Base-by-base conservation (phyloP, 2,888 invertebrate species). In the Ophioninae sp. region DNA sequence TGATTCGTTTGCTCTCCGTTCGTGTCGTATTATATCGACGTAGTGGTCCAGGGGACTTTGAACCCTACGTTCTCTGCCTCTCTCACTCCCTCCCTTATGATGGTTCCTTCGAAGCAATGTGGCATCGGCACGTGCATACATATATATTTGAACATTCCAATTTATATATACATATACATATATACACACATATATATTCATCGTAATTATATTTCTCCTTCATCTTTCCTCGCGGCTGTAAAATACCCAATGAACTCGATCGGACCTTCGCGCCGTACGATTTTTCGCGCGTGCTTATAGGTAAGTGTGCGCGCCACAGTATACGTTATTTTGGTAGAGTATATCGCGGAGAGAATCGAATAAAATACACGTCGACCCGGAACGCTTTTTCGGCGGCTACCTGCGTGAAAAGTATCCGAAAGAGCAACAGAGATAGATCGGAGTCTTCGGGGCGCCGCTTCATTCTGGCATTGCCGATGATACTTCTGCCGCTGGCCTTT, bases 401-500 rank as follows among this genome's bases (percentile, higher is more conserved):
- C 87, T 87, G 74, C 68, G 65, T 39, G 51, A 17, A 17, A 61
- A 73, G 44, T 68, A 78, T 13, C 23, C 58, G 64, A 61, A 30
- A 61, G 59, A 73, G 22, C 64, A 22, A 73, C 30, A 65, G n/a
- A 58, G 44, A 71, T 39, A 20, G 20, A 51, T n/a, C 23, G 51
- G 61, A 56, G 61, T 41, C 56, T 23, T 20, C 17, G 64, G 22
- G 67, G 39, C 67, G 72, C 65, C 71, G 79, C 10, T 61, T 56
- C 39, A 65, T 64, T 61, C 75, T 71, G 81, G 71, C 69, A 78
- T 22, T 78, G 78, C 72, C 23, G 20, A 63, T 72, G 71, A 65
- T 65, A 84, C 85, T 82, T 84, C 79, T 86, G 82, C 85, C 85
- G 87, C 87, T 85, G 87, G 87, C 87, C 85, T 82, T 83, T 79